A percentile compares a stretch with the other conserved stretches of the same genome.
phyloP scores from a whole-genome alignment of 2,888 invertebrate genomes.

The Trichopria drosophilae region DNA sequence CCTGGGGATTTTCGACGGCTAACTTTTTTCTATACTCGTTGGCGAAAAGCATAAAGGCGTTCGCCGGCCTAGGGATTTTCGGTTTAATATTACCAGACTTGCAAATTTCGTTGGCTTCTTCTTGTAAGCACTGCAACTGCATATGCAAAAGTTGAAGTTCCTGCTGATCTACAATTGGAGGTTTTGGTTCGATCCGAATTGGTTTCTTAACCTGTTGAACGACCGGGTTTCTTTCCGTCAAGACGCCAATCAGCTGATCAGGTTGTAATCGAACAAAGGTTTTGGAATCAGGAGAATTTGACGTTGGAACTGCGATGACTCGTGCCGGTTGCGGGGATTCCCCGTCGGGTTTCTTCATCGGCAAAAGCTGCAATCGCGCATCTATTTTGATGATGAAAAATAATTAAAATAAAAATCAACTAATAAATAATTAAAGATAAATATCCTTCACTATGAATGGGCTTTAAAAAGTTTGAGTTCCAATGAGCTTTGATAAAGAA shows the following conservation, averaged over 20 bases:
- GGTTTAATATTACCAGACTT: conserved; percentile 40
- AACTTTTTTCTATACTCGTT: conserved; percentile 66
- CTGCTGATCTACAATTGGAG: conserved; percentile 6
- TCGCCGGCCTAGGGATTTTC: conserved; percentile 66
- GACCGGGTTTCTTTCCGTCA: conserved; percentile 39
- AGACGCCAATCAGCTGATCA: conserved; percentile 42
- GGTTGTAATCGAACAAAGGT: conserved; percentile 17
- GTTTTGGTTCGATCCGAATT: conserved; percentile 39
- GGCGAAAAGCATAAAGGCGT: conserved; percentile 69
- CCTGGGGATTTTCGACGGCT: conserved; percentile 62
- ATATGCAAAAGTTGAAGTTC: neutral
- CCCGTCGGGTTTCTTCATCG: neutral
- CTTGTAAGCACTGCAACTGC: neutral
- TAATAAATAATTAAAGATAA: too few species aligned
- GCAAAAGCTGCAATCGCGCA: too few species aligned
- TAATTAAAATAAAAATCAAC: too few species aligned
- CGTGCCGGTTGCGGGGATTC: neutral
- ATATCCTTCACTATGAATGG: too few species aligned
- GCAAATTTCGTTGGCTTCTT: conserved; percentile 16
- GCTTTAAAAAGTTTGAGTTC: too few species aligned
- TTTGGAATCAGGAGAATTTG: neutral
- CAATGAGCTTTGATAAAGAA: too few species aligned
- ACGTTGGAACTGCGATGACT: neutral
- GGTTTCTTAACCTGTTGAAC: conserved; percentile 35
- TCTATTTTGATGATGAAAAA: too few species aligned